Conservation (phyloP, 2,113 vertebrate genomes). For the Platanista minor region DNA sequence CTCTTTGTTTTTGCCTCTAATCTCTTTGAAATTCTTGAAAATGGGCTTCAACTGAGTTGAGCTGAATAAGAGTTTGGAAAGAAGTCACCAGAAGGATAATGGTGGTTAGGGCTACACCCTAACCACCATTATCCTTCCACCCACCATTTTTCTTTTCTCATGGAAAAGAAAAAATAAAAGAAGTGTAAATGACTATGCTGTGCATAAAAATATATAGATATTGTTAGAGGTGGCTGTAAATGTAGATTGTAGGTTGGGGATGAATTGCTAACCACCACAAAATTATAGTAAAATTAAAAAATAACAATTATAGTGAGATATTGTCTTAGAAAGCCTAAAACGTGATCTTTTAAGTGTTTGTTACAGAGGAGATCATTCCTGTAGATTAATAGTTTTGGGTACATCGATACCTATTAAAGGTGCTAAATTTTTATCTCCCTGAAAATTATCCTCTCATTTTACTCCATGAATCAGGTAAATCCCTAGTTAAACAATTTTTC, state of each 20-base stretch:
- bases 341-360: background rate
- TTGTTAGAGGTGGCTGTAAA: background rate
- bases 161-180: background rate
- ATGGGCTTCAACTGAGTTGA: background rate
- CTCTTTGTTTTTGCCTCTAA: background rate
- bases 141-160: background rate
- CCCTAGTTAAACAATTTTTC: background rate
- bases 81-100: background rate
- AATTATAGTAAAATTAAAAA: background rate
- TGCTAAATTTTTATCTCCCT: background rate
- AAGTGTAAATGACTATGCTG: background rate
- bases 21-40: background rate
- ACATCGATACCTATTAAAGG: background rate
- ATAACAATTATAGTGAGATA: background rate
- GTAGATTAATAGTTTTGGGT: background rate
- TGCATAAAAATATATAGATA: background rate
- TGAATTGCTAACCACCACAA: background rate
- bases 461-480: background rate
- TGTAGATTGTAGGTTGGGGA: background rate
- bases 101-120: background rate
- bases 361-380: background rate
- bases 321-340: background rate
- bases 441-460: background rate
- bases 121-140: too few species aligned
- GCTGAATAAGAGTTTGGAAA: background rate